These are phyloP conservation scores for Menidia beryllina DNA, from an alignment of 2,113 vertebrate species.

Conservation along the genomic window DNA sequence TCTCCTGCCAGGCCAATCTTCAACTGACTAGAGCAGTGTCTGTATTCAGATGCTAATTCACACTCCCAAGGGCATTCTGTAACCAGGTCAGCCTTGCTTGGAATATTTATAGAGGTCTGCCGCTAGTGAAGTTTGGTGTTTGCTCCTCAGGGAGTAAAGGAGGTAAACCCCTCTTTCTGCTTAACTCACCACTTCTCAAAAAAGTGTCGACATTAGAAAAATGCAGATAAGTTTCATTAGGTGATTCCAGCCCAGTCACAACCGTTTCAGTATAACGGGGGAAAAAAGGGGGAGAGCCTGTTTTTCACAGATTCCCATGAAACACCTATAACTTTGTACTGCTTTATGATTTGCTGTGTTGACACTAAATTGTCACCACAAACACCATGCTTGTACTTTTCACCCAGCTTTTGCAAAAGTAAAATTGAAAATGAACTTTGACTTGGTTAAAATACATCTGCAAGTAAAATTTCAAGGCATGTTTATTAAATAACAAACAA, in stretches of 20 bases:
- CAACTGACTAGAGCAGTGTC: constrained; percentile 72
- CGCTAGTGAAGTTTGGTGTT: constrained; percentile 70
- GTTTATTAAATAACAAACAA: constrained; percentile 10
- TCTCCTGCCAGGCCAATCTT: constrained; percentile 72
- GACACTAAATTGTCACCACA: neutral
- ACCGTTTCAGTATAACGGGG: constrained; percentile 22
- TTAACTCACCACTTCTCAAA: constrained; percentile 58
- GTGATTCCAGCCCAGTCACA: constrained; percentile 31
- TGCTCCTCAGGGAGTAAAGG: constrained; percentile 58
- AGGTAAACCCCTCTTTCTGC: constrained; percentile 73
- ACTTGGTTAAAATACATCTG: neutral
- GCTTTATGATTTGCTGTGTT: neutral
- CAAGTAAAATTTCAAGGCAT: neutral
- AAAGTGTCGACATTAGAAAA: constrained; percentile 49
- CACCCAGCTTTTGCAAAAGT: neutral
- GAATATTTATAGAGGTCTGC: constrained; percentile 83
- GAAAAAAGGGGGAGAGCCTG: neutral
- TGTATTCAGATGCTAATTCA: constrained; percentile 84
- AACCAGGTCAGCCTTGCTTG: constrained; percentile 84
- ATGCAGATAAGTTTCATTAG: constrained; percentile 40
- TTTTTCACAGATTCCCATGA: constrained; percentile 19
- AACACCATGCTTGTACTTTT: neutral
- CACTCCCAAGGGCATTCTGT: constrained; percentile 79
- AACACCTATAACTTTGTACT: neutral
- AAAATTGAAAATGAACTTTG: neutral